A percentile compares a stretch with the other conserved stretches of the same genome.
Conservation (phyloP, 2,113 vertebrate species). For the Circaetus cinerascens region DNA sequence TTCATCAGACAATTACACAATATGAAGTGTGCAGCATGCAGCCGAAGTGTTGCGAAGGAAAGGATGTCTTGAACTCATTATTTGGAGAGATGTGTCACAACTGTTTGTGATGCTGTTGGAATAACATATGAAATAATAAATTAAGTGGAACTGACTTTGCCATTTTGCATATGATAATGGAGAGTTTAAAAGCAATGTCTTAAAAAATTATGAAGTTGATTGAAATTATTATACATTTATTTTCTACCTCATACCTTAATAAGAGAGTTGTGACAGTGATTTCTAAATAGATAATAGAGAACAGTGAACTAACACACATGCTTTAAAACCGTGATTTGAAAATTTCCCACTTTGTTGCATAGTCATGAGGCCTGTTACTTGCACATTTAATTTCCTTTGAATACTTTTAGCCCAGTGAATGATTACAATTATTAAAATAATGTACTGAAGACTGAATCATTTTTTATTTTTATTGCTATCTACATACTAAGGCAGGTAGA, state of each 20-base stretch:
- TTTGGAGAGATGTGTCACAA: conserved; percentile 16
- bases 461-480: background rate
- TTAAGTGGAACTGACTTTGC: conserved; percentile 33
- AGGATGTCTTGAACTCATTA: conserved; percentile 5
- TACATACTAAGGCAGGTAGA: background rate
- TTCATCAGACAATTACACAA: background rate
- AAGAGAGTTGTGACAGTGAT: conserved; percentile 25
- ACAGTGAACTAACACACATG: background rate
- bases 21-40: background rate
- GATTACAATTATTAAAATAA: background rate
- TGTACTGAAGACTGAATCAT: background rate
- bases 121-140: conserved; percentile 29
- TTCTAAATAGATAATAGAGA: conserved; percentile 56
- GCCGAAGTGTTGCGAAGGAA: background rate
- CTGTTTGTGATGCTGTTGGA: conserved; percentile 35
- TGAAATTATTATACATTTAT: conserved; percentile 63
- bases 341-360: conserved; percentile 46
- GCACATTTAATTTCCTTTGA: conserved; percentile 18
- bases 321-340: background rate
- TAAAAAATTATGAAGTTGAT: conserved; percentile 43
- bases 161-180: conserved; percentile 18
- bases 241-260: conserved; percentile 51
- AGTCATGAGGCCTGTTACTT: conserved; percentile 24
- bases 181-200: conserved; percentile 15
- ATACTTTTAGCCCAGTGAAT: background rate